phyloP scores from a whole-genome alignment of 1,140 invertebrate species.

The Venustaconcha ellipsiformis region DNA sequence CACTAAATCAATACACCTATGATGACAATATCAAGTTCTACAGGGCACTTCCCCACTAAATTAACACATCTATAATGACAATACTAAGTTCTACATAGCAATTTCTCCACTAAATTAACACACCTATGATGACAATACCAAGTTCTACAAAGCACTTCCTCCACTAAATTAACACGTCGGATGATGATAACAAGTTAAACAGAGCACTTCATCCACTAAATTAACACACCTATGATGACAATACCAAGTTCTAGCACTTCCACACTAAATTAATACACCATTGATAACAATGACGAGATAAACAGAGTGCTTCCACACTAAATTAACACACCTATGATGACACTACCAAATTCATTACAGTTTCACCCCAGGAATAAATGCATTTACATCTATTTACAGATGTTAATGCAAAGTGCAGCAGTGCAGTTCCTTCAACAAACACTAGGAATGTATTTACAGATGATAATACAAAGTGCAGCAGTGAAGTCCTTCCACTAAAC shows the following conservation, averaged over 20 bases:
- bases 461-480: slow-evolving; percentile 79
- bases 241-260: slow-evolving; percentile 71
- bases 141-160: slow-evolving; percentile 59
- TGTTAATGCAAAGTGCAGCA: slow-evolving; percentile 93
- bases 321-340: too few relatives aligned
- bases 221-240: slow-evolving; percentile 78
- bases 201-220: slow-evolving; percentile 93
- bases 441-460: slow-evolving; percentile 89
- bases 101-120: slow-evolving; percentile 53
- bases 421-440: slow-evolving; percentile 91
- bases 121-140: slow-evolving; percentile 87
- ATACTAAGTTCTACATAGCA: too few relatives aligned
- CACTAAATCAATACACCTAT: too few relatives aligned
- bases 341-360: too few relatives aligned
- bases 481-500: too few relatives aligned
- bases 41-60: too few relatives aligned
- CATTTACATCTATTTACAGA: slow-evolving; percentile 75
- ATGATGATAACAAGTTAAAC: slow-evolving; percentile 91
- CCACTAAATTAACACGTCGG: slow-evolving; percentile 68
- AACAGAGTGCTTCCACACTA: too few relatives aligned
- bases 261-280: too few relatives aligned
- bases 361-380: too few relatives aligned
- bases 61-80: too few relatives aligned
- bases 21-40: too few relatives aligned
- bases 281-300: too few relatives aligned